These are phyloP conservation scores for Rhinoraja longicauda DNA, from an alignment of 2,797 vertebrate species.

Conservation along the genomic window DNA sequence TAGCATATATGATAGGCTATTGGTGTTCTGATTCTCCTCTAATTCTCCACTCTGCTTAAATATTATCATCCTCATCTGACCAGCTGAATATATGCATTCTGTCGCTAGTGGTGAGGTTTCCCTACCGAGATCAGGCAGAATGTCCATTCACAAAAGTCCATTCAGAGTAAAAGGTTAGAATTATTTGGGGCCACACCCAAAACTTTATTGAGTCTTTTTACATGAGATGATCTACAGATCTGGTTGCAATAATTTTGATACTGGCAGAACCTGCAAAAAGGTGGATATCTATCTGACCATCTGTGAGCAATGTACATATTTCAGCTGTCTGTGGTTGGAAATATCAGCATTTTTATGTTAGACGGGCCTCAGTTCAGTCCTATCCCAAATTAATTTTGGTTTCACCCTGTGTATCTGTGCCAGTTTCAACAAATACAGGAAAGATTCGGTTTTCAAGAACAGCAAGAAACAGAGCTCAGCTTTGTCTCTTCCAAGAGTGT, in stretches of 20 bases:
- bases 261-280: not conserved
- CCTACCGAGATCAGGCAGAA: not conserved
- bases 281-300: not conserved
- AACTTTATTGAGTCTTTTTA: not conserved
- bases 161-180: not conserved
- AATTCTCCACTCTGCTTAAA: not conserved
- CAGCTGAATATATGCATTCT: not conserved
- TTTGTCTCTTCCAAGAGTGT: not conserved
- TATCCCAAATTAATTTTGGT: not conserved
- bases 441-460: not conserved
- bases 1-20: not conserved
- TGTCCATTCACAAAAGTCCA: not conserved
- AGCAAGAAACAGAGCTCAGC: slow-evolving; percentile 10
- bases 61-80: not conserved
- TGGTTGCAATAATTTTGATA: not conserved
- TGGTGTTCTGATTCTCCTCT: not conserved
- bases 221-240: not conserved
- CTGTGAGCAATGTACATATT: not conserved
- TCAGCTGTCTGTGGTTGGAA: not conserved
- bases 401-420: not conserved
- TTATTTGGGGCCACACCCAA: not conserved
- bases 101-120: not conserved
- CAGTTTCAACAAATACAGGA: not conserved
- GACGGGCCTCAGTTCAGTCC: not conserved
- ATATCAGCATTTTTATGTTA: not conserved